phyloP scores from a whole-genome alignment of 2,113 vertebrate genomes.

The Dryoscopus gambensis region DNA sequence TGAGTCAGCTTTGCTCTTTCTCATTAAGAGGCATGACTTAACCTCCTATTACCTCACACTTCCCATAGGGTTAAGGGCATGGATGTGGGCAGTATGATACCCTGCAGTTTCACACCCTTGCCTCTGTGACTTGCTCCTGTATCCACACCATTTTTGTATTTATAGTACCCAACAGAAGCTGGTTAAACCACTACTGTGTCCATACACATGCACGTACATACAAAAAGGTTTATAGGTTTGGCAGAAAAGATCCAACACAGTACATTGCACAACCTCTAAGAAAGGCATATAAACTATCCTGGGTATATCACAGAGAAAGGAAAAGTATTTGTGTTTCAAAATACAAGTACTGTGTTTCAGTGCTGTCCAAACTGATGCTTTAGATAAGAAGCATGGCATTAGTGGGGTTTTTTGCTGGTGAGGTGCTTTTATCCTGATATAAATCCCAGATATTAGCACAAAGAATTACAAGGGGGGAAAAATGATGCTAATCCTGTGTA shows the following conservation, averaged over 20 bases:
- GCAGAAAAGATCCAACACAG: accelerated
- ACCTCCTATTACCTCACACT: neutral
- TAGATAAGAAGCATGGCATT: neutral
- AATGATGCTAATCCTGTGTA: neutral
- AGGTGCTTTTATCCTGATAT: neutral
- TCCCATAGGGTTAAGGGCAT: neutral
- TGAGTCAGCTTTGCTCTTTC: neutral
- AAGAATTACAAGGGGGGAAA: neutral
- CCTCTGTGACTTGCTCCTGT: neutral
- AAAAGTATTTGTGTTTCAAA: neutral
- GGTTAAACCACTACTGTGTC: neutral
- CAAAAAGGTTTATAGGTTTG: neutral
- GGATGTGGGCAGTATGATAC: neutral
- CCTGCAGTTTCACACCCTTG: neutral
- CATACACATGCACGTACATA: accelerated
- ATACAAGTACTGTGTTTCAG: neutral
- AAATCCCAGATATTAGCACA: neutral
- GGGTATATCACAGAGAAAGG: neutral
- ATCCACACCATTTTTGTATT: neutral
- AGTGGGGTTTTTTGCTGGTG: neutral
- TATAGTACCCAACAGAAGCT: neutral
- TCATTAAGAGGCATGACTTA: neutral
- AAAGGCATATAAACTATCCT: neutral
- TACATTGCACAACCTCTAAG: neutral
- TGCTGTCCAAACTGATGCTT: neutral